Evolutionary conservation across 2,113 vertebrate species (phyloP).

Genomic region (Trachemys scripta): DNA sequence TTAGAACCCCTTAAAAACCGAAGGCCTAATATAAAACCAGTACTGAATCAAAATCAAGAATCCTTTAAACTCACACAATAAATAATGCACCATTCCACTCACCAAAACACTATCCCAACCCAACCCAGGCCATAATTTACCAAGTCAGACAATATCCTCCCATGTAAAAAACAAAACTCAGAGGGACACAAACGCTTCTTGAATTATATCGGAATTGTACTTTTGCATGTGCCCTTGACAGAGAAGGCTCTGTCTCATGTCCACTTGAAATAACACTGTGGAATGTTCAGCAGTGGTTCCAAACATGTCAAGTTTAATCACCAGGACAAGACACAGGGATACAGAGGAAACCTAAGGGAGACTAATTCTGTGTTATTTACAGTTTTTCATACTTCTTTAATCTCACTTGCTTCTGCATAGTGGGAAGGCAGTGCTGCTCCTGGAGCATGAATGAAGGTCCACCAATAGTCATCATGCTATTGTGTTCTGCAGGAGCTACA

Average conservation of each 20-base stretch:
- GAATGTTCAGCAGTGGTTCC: background rate
- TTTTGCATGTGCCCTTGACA: background rate
- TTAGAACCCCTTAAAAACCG: background rate
- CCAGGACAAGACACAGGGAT: fast-evolving
- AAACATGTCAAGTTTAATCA: background rate
- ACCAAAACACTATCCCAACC: background rate
- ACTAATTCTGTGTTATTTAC: background rate
- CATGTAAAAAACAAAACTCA: background rate
- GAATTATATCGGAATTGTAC: background rate
- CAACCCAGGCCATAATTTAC: background rate
- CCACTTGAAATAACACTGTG: background rate
- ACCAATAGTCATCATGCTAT: background rate
- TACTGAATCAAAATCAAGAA: background rate
- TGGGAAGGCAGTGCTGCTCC: background rate
- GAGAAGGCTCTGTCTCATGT: background rate
- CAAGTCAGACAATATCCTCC: background rate
- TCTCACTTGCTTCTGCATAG: background rate
- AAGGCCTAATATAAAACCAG: background rate
- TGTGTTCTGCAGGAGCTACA: background rate
- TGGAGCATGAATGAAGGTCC: background rate
- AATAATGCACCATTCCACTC: background rate
- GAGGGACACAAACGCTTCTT: background rate
- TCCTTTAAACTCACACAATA: background rate
- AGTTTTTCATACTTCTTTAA: background rate
- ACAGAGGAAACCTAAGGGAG: background rate